A percentile compares a stretch with the other conserved stretches of the same genome.
Conservation (phyloP, 1,140 invertebrate genomes). For the Drosophila hydei region DNA sequence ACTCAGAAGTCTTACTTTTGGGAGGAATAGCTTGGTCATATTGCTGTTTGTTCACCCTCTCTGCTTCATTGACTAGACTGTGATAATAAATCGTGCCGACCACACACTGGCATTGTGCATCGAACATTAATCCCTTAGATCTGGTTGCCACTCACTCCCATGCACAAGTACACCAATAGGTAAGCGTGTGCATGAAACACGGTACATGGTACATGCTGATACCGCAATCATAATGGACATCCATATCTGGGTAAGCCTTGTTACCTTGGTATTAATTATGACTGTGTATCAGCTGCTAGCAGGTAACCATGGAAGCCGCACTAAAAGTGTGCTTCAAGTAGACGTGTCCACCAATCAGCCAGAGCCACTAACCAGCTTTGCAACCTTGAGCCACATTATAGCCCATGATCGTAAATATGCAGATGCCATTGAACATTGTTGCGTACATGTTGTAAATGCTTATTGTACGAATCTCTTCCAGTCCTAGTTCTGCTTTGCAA, state of each 20-base stretch:
- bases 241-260: slow-evolving; percentile 6
- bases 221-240: slow-evolving; percentile 7
- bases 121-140: slow-evolving; percentile 55
- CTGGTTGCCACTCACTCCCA: slow-evolving; percentile 36
- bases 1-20: too few relatives aligned
- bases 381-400: too few relatives aligned
- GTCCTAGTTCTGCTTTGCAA: not conserved
- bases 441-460: not conserved
- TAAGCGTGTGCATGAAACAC: too few relatives aligned
- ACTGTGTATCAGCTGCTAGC: slow-evolving; percentile 2
- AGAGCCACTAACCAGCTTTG: not conserved
- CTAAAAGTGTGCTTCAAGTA: slow-evolving; percentile 1
- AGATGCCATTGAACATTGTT: not conserved
- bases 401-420: not conserved
- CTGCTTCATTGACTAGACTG: not conserved
- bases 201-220: slow-evolving; percentile 10
- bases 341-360: slow-evolving; percentile 26
- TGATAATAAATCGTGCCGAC: too few relatives aligned
- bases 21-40: too few relatives aligned
- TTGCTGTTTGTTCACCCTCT: not conserved
- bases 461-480: not conserved
- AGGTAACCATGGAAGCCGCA: slow-evolving; percentile 32
- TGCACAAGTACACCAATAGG: slow-evolving; percentile 2
- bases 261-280: slow-evolving; percentile 59
- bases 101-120: not conserved